phyloP scores from a whole-genome alignment of 2,113 vertebrate genomes.

The Paramormyrops kingsleyae region DNA sequence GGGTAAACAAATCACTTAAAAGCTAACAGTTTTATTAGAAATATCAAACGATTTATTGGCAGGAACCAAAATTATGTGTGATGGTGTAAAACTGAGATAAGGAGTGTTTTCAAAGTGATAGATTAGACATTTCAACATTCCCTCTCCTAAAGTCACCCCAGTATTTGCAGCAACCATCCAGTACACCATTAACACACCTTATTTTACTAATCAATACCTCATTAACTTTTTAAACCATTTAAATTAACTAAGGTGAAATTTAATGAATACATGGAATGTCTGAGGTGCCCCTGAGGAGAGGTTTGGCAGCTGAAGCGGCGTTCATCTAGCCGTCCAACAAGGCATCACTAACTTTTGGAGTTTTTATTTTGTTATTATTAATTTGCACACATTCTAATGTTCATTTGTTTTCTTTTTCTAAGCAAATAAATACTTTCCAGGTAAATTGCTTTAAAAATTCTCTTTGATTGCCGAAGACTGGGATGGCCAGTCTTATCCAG shows the following conservation, averaged over 20 bases:
- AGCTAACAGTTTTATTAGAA: not conserved
- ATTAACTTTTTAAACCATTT: not conserved
- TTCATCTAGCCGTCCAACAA: not conserved
- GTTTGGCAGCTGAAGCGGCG: not conserved
- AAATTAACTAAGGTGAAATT: not conserved
- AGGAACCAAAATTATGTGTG: not conserved
- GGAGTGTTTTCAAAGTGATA: not conserved
- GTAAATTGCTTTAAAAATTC: not conserved
- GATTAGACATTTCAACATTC: not conserved
- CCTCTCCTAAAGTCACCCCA: not conserved
- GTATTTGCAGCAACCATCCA: not conserved
- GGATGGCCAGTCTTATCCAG: not conserved
- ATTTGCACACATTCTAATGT: not conserved
- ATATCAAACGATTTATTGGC: not conserved
- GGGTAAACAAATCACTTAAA: not conserved
- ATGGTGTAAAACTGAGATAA: not conserved
- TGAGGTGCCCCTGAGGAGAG: not conserved
- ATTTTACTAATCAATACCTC: not conserved
- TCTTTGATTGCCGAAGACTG: not conserved
- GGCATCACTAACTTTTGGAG: not conserved
- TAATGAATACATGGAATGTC: not conserved
- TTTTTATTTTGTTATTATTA: not conserved
- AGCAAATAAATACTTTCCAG: not conserved
- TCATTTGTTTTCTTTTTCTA: not conserved
- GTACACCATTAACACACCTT: not conserved